Base-by-base conservation (phyloP, 2,113 vertebrate genomes). In the Grammomys surdaster region DNA sequence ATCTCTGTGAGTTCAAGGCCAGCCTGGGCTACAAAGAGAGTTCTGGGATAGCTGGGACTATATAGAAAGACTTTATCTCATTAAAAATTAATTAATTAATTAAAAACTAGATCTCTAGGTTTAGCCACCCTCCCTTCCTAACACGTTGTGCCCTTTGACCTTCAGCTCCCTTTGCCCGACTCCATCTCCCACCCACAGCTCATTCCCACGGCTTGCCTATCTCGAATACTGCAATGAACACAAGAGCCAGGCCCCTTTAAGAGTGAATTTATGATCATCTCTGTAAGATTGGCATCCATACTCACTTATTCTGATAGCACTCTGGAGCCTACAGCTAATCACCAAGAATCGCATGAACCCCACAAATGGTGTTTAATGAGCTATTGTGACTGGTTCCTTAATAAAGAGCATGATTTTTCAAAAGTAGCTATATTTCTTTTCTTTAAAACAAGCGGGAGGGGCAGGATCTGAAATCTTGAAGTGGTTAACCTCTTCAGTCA, bases 371-470 rank as follows among this genome's bases (percentile, higher is more conserved):
- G 5, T 81, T 77, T 93, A 73, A 81, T 75, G 73, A 87, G 58
- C 75, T 63, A 60, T 13, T 75, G 7, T 46, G 33, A 93, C 33
- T 26, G 31, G 24, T n/a, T 69, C 58, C 81, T 90, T 63, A 80
- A 93, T 81, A 77, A 90, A 88, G n/a, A 33, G 13, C n/a, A 48
- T 20, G 63, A 26, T 72, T 90, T 95, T 82, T 88, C 9, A 33
- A 60, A 91, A 70, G 73, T 63, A 46, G 58, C 40, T 75, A 70
- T 69, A 77, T 72, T 91, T 95, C 73, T 60, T 26, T 75, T 82
- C 36, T 36, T 70, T 70, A 70, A 36, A 67, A 67, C 65, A 67
- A 70, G 33, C 33, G 33, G 67, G 65, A 26, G 28, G 67, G 31
- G 67, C 5, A 4, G 31, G 67, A 36, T n/a, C 43, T 67, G 48